Evolutionary conservation across 1,140 invertebrate genomes (phyloP).

Genomic region (Akabosia matsudoensis): DNA sequence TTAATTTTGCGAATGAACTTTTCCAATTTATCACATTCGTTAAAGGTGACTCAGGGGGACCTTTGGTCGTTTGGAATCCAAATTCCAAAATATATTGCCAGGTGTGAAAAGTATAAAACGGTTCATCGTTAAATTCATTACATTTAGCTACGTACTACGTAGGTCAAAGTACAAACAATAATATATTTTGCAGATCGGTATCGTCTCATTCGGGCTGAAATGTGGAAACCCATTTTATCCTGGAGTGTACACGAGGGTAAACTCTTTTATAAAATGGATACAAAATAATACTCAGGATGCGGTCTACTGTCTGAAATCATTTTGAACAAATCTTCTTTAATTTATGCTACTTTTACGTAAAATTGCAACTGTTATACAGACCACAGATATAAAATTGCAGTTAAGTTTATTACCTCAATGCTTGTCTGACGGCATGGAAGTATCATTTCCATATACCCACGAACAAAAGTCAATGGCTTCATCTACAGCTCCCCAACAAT

Average conservation of each 20-base stretch:
- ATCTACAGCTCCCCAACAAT: constrained; percentile 41
- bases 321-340: not conserved
- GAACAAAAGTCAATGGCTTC: constrained; percentile 35
- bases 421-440: no score
- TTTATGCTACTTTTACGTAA: not conserved
- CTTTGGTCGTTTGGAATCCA: not conserved
- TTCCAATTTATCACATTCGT: not conserved
- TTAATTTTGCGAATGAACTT: not conserved
- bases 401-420: no score
- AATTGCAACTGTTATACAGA: not conserved
- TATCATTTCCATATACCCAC: constrained; percentile 28
- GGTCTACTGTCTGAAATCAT: constrained; percentile 63
- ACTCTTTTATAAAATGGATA: constrained; percentile 62
- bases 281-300: constrained; percentile 67
- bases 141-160: no score
- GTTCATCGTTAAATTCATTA: not conserved
- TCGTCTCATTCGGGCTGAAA: constrained; percentile 52
- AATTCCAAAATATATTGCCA: not conserved
- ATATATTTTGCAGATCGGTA: constrained; percentile 42
- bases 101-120: not conserved
- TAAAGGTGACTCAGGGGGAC: constrained; percentile 12
- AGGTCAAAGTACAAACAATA: no score
- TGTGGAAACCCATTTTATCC: constrained; percentile 51
- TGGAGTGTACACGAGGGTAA: constrained; percentile 51
- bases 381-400: no score